A percentile compares a stretch with the other conserved stretches of the same genome.
These are phyloP conservation scores for Drosophila mayri DNA, from an alignment of 1,140 invertebrate species.

Conservation along the genomic window DNA sequence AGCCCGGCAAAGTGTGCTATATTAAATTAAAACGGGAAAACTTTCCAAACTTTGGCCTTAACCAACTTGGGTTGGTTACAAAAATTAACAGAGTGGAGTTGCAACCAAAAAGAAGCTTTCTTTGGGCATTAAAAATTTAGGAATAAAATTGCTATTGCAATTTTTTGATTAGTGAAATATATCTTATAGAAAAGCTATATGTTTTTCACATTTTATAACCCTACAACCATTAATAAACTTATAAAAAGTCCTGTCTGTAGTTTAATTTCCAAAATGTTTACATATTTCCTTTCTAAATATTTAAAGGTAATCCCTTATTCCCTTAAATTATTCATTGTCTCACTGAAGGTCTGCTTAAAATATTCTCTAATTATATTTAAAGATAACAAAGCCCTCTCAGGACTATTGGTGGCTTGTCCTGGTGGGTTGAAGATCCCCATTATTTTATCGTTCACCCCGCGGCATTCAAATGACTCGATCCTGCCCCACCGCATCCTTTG, in stretches of 20 bases:
- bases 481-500: background rate
- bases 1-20: slow-evolving; percentile 43
- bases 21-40: slow-evolving; percentile 15
- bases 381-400: background rate
- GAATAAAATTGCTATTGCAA: too few relatives aligned
- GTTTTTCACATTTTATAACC: background rate
- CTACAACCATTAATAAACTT: background rate
- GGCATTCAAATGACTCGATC: slow-evolving; percentile 47
- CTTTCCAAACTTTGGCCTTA: slow-evolving; percentile 6
- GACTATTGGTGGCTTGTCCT: background rate
- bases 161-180: background rate
- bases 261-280: background rate
- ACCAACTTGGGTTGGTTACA: slow-evolving; percentile 13
- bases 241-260: background rate
- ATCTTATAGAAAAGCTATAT: background rate
- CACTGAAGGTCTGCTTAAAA: background rate
- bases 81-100: background rate
- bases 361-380: background rate
- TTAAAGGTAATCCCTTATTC: too few relatives aligned
- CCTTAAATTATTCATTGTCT: background rate
- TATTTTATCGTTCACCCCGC: slow-evolving; percentile 24
- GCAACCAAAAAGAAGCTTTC: background rate
- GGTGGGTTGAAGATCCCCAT: slow-evolving; percentile 22
- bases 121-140: background rate
- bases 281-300: background rate